Evolutionary conservation across 2,888 invertebrate species (phyloP).

Genomic region (Yponomeuta malinellus): DNA sequence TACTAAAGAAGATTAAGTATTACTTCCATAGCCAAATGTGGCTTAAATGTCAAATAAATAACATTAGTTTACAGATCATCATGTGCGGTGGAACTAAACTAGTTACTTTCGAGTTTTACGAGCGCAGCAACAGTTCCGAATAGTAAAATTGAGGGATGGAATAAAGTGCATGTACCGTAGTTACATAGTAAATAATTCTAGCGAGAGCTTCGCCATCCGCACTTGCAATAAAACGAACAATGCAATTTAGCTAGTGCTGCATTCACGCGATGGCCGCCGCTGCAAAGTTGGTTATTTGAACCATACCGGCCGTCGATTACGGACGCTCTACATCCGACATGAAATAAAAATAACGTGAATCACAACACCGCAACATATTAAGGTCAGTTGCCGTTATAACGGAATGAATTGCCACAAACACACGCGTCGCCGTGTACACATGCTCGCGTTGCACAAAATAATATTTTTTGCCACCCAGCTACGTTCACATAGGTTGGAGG

Average conservation of each 20-base stretch:
- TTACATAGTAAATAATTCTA: constrained; percentile 72
- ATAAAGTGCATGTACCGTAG: constrained; percentile 62
- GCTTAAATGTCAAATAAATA: neutral
- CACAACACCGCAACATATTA: constrained; percentile 32
- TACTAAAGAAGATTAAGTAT: neutral
- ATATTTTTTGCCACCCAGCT: constrained; percentile 4
- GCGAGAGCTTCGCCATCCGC: constrained; percentile 59
- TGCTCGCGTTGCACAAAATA: constrained; percentile 18
- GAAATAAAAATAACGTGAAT: constrained; percentile 37
- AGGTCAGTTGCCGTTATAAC: constrained; percentile 29
- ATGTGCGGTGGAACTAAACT: constrained; percentile 1
- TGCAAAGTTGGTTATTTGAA: constrained; percentile 45
- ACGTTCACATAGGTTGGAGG: constrained; percentile 3
- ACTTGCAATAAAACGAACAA: constrained; percentile 70
- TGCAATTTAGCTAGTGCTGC: constrained; percentile 68
- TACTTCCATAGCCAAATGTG: neutral
- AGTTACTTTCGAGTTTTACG: constrained; percentile 10
- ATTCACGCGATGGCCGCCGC: constrained; percentile 56
- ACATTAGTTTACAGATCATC: neutral
- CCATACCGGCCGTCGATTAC: constrained; percentile 41
- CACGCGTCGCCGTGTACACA: constrained; percentile 21
- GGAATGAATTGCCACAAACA: constrained; percentile 27
- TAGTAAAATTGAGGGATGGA: constrained; percentile 56
- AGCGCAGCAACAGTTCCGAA: constrained; percentile 18
- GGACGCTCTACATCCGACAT: constrained; percentile 29